These are phyloP conservation scores for Sebastes flavidus DNA, from an alignment of 2,797 vertebrate genomes.

Conservation along the genomic window DNA sequence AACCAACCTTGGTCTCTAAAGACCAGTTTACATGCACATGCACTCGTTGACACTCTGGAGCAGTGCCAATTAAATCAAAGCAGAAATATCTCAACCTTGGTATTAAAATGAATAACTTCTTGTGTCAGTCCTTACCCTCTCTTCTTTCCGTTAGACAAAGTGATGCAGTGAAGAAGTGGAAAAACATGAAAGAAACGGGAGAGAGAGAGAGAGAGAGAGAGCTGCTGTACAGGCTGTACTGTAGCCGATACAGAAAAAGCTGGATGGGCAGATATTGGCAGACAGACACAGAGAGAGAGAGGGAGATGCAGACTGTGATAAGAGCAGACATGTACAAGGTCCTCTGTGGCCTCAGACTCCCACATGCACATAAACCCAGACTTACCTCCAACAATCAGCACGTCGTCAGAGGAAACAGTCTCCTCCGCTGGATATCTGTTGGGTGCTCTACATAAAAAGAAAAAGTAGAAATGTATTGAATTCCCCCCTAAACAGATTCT, in stretches of 20 bases:
- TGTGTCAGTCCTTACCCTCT: neutral
- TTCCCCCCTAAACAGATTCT: neutral
- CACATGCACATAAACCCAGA: slow-evolving; percentile 33
- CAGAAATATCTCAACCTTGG: slow-evolving; percentile 31
- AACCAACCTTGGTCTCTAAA: slow-evolving; percentile 47
- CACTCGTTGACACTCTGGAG: slow-evolving; percentile 25
- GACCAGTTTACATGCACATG: slow-evolving; percentile 41
- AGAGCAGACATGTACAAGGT: slow-evolving; percentile 65
- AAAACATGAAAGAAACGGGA: slow-evolving; percentile 2
- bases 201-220: neutral
- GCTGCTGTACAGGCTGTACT: slow-evolving; percentile 1
- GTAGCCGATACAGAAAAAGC: slow-evolving; percentile 26
- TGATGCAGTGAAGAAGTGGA: neutral
- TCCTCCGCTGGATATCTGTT: neutral
- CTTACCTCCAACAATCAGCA: slow-evolving; percentile 26
- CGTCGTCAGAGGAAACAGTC: neutral
- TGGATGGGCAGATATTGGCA: slow-evolving; percentile 44
- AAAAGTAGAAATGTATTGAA: neutral
- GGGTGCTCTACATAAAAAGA: neutral
- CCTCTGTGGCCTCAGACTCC: slow-evolving; percentile 57
- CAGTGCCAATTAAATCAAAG: slow-evolving; percentile 27
- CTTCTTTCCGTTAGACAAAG: slow-evolving; percentile 14
- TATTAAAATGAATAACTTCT: slow-evolving; percentile 37
- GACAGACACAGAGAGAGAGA: slow-evolving; percentile 18
- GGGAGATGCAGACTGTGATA: slow-evolving; percentile 60